phyloP scores from a whole-genome alignment of 1,140 invertebrate species.

The Pseudomyrmex dendroicus region DNA sequence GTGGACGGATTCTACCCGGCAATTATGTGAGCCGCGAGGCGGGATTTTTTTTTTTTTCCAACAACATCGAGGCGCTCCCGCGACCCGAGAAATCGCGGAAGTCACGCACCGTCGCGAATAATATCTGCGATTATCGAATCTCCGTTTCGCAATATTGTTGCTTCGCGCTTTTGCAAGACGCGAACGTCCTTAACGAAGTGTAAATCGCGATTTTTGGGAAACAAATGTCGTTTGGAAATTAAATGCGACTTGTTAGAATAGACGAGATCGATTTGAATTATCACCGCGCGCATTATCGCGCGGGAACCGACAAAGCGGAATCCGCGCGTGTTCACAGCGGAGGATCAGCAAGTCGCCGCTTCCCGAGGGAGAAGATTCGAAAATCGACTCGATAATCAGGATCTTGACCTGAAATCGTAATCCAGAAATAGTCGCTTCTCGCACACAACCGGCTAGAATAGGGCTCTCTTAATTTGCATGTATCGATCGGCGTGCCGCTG shows the following conservation, averaged over 20 bases:
- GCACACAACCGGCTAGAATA: background rate
- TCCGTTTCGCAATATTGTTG: background rate
- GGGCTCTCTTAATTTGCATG: constrained; percentile 52
- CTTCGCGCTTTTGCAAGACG: too few species aligned
- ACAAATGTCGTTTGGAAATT: too few species aligned
- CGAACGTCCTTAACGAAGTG: too few species aligned
- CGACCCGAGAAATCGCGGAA: background rate
- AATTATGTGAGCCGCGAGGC: constrained; percentile 6
- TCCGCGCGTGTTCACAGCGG: constrained; percentile 23
- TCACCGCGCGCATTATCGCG: constrained; percentile 7
- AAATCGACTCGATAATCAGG: constrained; percentile 29
- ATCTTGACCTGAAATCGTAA: constrained; percentile 60
- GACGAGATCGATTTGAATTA: background rate
- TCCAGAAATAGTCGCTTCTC: constrained; percentile 31
- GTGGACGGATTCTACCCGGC: constrained; percentile 27
- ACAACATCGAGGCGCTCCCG: background rate
- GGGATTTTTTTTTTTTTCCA: background rate
- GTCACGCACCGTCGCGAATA: background rate
- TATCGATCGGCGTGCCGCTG: constrained; percentile 32
- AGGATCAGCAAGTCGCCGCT: background rate
- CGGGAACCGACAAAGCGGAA: background rate
- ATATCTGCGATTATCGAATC: background rate
- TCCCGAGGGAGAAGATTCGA: background rate
- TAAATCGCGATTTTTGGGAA: too few species aligned
- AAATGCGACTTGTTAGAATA: too few species aligned